Base-by-base conservation (phyloP, 1,140 invertebrate species). In the Armadillidium nasatum region DNA sequence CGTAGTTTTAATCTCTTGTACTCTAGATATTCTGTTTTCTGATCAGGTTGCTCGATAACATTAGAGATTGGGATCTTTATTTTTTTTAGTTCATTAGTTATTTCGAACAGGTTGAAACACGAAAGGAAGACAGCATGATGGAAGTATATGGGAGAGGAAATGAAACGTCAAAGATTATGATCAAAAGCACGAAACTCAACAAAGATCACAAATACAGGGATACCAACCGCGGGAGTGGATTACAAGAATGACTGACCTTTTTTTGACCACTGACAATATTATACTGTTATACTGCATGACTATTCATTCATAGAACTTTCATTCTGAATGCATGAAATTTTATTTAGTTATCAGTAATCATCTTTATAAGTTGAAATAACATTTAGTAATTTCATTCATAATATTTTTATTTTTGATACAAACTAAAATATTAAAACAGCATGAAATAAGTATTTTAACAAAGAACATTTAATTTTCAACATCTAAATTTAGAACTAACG, bases 261-360 rank as follows among this genome's bases (percentile, higher is more conserved):
- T 13, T 3, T 19, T 33, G 33, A 60, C 19, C 50, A 13, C 50
- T 60, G 50, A 60, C 50, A 60, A 33, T 33, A 33, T 60, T 60
- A 60, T 60, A 60, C 50, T 60, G 50, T 60, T 60, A 60, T 60
- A 60, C 50, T 60, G 50, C 50, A 60, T 60, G 50, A 60, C 50
- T 4, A 60, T 4, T 60, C 50, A 60, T 7, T 60, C 50, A 60
- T 2, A 60, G 11, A 15, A 3, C 11, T 60, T 19, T 15, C 50
- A 60, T 19, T 13, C 50, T 60, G 50, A 13, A 60, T 60, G 50
- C 33, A 33, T 33, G n/a, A 33, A 6, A 33, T 33, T 33, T 33
- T 33, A 33, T 33, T 33, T 33, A 33, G 33, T 33, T 33, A 33
- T 6, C 33, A 33, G 33, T 33, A 33, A 33, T 33, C 33, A n/a